These are phyloP conservation scores for Amblyteles armatorius DNA, from an alignment of 2,888 invertebrate species.

Conservation along the genomic window DNA sequence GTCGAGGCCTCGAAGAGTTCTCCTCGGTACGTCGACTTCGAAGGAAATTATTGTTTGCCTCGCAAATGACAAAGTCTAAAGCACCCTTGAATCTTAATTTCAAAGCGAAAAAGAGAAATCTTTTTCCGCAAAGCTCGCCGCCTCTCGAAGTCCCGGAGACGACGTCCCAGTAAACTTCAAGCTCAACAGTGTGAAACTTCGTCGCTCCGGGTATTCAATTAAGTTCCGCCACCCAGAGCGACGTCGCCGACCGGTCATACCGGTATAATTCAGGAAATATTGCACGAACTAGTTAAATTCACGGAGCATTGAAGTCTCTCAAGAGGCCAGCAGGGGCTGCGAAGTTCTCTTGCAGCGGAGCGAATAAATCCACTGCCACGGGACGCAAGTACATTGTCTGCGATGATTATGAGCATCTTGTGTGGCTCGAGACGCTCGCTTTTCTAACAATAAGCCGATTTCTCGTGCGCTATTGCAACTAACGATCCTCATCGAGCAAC, in stretches of 20 bases:
- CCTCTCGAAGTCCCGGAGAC: not conserved
- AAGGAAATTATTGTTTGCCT: not conserved
- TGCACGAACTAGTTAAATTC: slow-evolving; percentile 45
- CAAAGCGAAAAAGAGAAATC: no score
- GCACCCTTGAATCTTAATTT: not conserved
- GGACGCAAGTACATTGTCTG: slow-evolving; percentile 29
- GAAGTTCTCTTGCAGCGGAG: slow-evolving; percentile 42
- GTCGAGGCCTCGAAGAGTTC: not conserved
- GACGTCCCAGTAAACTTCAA: not conserved
- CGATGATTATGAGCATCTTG: slow-evolving; percentile 47
- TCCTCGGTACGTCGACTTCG: not conserved
- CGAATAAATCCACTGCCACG: slow-evolving; percentile 37
- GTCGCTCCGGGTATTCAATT: not conserved
- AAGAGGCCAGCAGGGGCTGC: slow-evolving; percentile 16
- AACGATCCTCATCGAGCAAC: slow-evolving; percentile 10
- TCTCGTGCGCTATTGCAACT: not conserved
- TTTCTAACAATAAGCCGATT: slow-evolving; percentile 38
- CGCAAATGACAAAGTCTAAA: not conserved
- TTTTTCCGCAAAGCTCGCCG: not conserved
- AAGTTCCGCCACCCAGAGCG: not conserved
- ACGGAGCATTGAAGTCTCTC: slow-evolving; percentile 51
- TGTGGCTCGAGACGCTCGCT: slow-evolving; percentile 19
- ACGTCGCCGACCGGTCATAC: slow-evolving; percentile 4
- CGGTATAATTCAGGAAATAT: slow-evolving; percentile 39
- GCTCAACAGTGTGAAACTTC: slow-evolving; percentile 5